Evolutionary conservation across 2,888 invertebrate genomes (phyloP), one percentile per base, ranked within the genome.

Genomic region (Plemyria rubiginata): DNA sequence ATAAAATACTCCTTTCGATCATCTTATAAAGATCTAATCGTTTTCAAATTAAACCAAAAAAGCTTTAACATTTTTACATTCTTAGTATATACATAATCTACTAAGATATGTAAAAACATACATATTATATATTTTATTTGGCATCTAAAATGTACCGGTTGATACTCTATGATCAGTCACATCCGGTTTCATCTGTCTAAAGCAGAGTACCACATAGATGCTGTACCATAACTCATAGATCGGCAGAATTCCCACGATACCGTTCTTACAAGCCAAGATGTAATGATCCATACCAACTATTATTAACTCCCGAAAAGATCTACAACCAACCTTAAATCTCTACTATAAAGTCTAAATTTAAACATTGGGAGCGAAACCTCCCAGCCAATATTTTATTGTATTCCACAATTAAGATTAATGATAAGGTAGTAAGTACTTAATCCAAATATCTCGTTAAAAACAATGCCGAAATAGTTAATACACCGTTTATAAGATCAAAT

Each of bases 331-430:
- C 81, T 74, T 89, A 87, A 79, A 67, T 64, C 65, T 54, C 72
- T 28, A 1, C 48, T 66, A 75, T 81, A 86, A 79, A 81, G 85
- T 78, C 69, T 67, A 83, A 70, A 78, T 79, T 86, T 54, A 15
- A 54, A 29, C 68, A 78, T 76, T 70, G 73, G 73, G 67, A 70
- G 15, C 70, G 66, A 72, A 76, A 82, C 77, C 82, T 84, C 79
- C 73, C 72, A 81, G 86, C 62, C 86, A 85, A 90, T 90, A 91
- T 90, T 90, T 92, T 92, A 92, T 91, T 90, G 89, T 90, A 91
- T 90, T 90, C 90, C 76, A 85, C 92, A 91, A 92, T 92, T 92
- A 92, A 92, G 92, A 92, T 92, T 90, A 88, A 92, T 92, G 92
- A 92, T 92, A 92, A 92, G 83, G 84, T 79, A 87, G 82, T 90